Base-by-base conservation (phyloP, 2,113 vertebrate genomes). In the Dromas ardeola region DNA sequence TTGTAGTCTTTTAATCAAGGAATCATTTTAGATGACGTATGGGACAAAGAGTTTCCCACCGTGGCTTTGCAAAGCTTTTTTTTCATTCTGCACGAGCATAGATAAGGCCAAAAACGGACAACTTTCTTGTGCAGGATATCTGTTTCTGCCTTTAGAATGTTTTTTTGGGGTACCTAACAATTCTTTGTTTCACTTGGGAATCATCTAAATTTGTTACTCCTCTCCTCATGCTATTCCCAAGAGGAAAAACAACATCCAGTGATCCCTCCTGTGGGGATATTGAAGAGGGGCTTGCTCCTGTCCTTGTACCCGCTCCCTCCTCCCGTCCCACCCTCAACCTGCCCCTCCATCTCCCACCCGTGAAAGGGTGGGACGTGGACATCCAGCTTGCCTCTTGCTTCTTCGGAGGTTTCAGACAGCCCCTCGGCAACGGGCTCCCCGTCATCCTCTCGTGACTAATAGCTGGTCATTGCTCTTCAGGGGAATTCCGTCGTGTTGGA, bases 341-440 rank as follows among this genome's bases (percentile, higher is more conserved):
- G 13, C 38, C 25, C 34, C 17, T n/a, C 49, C 49, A 23, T 79
- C 43, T 90, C 55, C 47, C 11, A 18, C 27, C 34, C 11, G 6
- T 66, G 50, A 71, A 79, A 32, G 43, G 10, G 5, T 86, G 34
- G 66, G 36, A 45, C 3, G 0, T 34, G 38, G 56, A 50, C 27
- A 49, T 65, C 58, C 53, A 69, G 8, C 2, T 3, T 70, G 47
- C 50, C 21, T 59, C 52, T 79, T 80, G 11, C 40, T 91, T 81
- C 63, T 70, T 36, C 1, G 0, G 59, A 73, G 52, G 32, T 76
- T 74, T 85, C 25, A 78, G 42, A 27, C 36, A 73, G 9, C 36
- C 65, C 50, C 50, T 53, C 1, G 1, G 15, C 43, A 82, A 9
- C 0, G 0, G 21, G 27, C n/a, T 79, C 43, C 17, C 25, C 2